These are phyloP conservation scores for Megaceryle torquata DNA, from an alignment of 2,113 vertebrate species.

Conservation along the genomic window DNA sequence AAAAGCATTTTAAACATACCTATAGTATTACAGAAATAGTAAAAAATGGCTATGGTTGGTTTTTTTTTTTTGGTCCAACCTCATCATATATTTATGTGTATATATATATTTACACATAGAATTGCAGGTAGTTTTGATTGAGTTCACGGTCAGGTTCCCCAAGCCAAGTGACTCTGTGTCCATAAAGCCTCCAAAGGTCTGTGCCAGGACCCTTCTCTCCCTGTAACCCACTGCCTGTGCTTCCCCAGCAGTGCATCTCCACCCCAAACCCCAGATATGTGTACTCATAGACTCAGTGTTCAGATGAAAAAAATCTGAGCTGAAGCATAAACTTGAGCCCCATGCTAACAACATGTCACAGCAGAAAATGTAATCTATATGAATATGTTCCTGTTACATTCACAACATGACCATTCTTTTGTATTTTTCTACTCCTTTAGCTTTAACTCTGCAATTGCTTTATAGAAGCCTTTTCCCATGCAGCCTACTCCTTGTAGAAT, in stretches of 20 bases:
- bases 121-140: background rate
- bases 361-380: background rate
- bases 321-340: background rate
- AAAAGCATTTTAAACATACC: background rate
- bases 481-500: background rate
- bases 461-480: background rate
- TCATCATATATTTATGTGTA: background rate
- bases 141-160: background rate
- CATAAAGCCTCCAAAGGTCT: background rate
- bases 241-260: background rate
- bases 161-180: background rate
- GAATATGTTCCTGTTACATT: background rate
- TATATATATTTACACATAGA: fast-evolving
- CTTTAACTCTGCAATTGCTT: background rate
- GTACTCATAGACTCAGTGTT: background rate
- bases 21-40: background rate
- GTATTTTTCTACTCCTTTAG: background rate
- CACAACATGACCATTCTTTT: background rate
- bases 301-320: background rate
- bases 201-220: background rate
- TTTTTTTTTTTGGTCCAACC: background rate
- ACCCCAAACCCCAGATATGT: background rate
- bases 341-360: background rate
- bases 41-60: background rate
- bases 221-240: background rate